Percentiles rank a stretch among this genome's conserved stretches.
phyloP scores from a whole-genome alignment of 2,113 vertebrate genomes.

The Pollimyrus isidori region DNA sequence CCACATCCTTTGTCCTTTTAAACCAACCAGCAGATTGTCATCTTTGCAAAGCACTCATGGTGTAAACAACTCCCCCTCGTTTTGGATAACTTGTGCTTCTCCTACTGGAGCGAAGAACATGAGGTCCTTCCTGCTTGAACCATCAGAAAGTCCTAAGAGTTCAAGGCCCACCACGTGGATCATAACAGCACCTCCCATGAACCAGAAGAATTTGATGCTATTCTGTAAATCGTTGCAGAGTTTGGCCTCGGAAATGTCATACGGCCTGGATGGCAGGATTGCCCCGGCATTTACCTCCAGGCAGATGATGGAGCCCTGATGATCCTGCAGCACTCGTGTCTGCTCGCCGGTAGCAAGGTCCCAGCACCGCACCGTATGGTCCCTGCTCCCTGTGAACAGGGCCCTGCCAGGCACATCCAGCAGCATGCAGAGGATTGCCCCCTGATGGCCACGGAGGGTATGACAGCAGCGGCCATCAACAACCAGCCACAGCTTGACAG shows the following conservation, averaged over 20 bases:
- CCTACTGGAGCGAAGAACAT: neutral
- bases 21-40: neutral
- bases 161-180: neutral
- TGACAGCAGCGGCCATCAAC: constrained; percentile 66
- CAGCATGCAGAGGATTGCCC: constrained; percentile 64
- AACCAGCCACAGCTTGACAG: constrained; percentile 70
- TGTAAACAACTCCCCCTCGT: neutral
- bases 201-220: neutral
- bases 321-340: constrained; percentile 63
- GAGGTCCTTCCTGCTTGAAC: neutral
- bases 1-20: neutral
- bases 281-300: constrained; percentile 54
- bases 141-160: neutral
- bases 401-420: constrained; percentile 56
- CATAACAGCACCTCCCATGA: neutral
- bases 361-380: constrained; percentile 67
- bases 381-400: constrained; percentile 69
- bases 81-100: neutral
- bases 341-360: constrained; percentile 68
- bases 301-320: constrained; percentile 70
- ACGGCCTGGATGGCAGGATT: neutral
- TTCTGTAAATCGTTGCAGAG: neutral
- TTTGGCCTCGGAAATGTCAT: neutral
- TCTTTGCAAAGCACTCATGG: neutral
- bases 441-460: constrained; percentile 68